Conservation (phyloP, 2,888 invertebrate species). For the Gordius sp. region DNA sequence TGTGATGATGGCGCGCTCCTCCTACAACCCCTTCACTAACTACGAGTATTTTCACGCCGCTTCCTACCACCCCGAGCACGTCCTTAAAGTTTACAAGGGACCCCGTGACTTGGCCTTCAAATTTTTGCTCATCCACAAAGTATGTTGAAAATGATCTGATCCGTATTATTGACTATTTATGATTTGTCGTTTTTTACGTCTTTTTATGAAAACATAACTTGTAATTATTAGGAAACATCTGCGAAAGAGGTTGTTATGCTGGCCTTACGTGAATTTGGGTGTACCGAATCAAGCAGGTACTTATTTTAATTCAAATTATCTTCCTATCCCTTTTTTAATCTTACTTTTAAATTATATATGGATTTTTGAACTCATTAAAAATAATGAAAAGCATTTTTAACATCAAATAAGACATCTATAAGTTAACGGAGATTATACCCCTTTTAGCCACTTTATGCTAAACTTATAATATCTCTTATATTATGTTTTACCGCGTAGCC, state of each 20-base stretch:
- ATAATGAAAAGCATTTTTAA: slow-evolving; percentile 9
- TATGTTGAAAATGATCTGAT: slow-evolving; percentile 21
- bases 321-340: no score
- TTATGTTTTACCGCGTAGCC: no score
- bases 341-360: no score
- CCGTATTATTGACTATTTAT: no score
- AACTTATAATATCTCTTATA: no score
- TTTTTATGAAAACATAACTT: not conserved
- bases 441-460: no score
- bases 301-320: no score
- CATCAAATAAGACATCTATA: no score
- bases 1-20: no score
- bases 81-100: slow-evolving; percentile 61
- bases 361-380: no score
- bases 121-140: slow-evolving; percentile 78
- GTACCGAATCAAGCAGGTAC: slow-evolving; percentile 56
- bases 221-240: slow-evolving; percentile 36
- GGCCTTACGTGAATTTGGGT: slow-evolving; percentile 75
- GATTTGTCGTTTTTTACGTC: not conserved
- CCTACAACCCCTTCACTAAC: no score
- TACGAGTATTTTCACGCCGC: not conserved
- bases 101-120: slow-evolving; percentile 67
- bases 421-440: no score
- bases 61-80: slow-evolving; percentile 59
- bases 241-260: slow-evolving; percentile 66